Base-by-base conservation (phyloP, 1,140 invertebrate species). In the Drosophila gunungcola region DNA sequence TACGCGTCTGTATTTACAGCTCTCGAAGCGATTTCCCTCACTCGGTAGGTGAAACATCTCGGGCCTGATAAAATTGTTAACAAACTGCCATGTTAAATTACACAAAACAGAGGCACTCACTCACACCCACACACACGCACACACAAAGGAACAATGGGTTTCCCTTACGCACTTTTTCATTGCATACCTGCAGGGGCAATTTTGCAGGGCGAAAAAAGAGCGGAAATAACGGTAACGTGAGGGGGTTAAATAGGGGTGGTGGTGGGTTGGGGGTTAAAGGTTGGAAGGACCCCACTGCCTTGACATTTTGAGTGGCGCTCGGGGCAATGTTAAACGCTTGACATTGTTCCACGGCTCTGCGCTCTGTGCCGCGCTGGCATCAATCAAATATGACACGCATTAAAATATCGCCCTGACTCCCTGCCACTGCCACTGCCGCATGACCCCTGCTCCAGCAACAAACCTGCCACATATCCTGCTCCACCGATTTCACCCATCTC, bases 301-400 rank as follows among this genome's bases (percentile, higher is more conserved):
- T 82, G 61, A 82, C 78, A 74, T 49, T 81, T 78, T 67, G 52
- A 84, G 80, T 83, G 80, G 57, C 80, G 80, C 80, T 78, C 58
- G 60, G 80, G 80, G 80, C 74, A 61, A 83, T 64, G 78, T 81
- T 88, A 82, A 88, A 86, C 83, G 86, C 82, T 88, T 86, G 82
- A 86, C 79, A 88, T 86, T 86, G 83, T 86, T 88, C 70, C 70
- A 54, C 41, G 60, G 41, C 45, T 61, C 53, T 32, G 29, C 38
- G 29, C 39, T 34, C 49, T 42, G 56, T 11, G 13, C 21, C 36
- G 51, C 65, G 57, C 57, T 70, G 80, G 77, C 84, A 89, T 89
- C 84, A 89, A 89, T 89, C 84, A 89, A 90, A 89, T 89, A 89
- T 89, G 84, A 85, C 84, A 89, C 84, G 85, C 84, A 89, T 90